Base-by-base conservation (phyloP, 2,888 invertebrate genomes). In the Agriopis leucophaearia region DNA sequence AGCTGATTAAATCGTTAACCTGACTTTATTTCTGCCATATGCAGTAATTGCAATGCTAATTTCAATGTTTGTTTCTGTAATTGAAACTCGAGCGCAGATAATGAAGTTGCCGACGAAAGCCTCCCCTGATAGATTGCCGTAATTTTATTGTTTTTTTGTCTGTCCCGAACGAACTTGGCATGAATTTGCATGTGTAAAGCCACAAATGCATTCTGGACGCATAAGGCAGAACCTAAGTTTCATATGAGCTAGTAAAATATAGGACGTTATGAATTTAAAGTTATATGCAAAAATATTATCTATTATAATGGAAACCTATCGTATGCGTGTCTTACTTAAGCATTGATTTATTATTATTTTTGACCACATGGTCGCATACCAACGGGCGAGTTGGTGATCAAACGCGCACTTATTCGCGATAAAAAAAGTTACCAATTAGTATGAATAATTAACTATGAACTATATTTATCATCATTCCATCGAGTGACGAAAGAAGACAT, bases 151-250 rank as follows among this genome's bases (percentile, higher is more conserved):
- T 86, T 85, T 87, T 87, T 88, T 86, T 86, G 79, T 82, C 72
- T 80, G 81, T 81, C 47, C 75, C 76, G 82, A 74, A 77, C 61
- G 75, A 79, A 83, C 80, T 85, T 86, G 86, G 87, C 86, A 87
- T 88, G 87, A 79, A 89, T 91, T 87, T 90, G 88, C 91, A 91
- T 90, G 85, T 85, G 86, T 86, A 88, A 89, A 88, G 84, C 81
- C 80, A 85, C 84, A 88, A 88, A 89, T 84, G 85, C 84, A 86
- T 87, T 63, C 40, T 36, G n/a, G 27, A 38, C 35, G 42, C 15
- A 8, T 4, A 59, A 55, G n/a, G 5, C 48, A 63, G 50, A 36
- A 6, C 44, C n/a, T 47, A 40, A 56, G 44, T 45, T 62, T 51
- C 10, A 38, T 40, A 27, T 18, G 12, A 12, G 4, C 38, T 9